phyloP scores from a whole-genome alignment of 2,888 invertebrate genomes.

The Raillietiella orientalis region DNA sequence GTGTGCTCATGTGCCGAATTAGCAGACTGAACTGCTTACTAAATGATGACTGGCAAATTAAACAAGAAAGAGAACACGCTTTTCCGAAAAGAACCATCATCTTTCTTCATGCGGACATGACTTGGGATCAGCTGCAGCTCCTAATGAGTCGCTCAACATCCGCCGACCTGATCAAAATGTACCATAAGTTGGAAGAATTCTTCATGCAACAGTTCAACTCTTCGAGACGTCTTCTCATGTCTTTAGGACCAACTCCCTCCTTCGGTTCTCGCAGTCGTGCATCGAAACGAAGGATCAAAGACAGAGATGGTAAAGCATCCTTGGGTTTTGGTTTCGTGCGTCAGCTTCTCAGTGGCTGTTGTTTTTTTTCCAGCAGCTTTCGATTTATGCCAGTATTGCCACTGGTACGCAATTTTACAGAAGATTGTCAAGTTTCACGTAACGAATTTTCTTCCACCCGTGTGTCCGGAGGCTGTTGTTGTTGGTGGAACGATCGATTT shows the following conservation, averaged over 20 bases:
- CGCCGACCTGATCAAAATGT: constrained; percentile 85
- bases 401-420: constrained; percentile 67
- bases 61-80: neutral
- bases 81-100: constrained; percentile 41
- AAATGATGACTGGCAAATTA: constrained; percentile 55
- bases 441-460: constrained; percentile 19
- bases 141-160: constrained; percentile 92
- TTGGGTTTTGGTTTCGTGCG: too few species aligned
- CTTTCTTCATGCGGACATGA: constrained; percentile 62
- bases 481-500: constrained; percentile 36
- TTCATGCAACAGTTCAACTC: constrained; percentile 63
- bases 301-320: too few species aligned
- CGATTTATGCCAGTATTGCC: constrained; percentile 37
- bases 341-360: too few species aligned
- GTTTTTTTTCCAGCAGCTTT: too few species aligned
- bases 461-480: constrained; percentile 20
- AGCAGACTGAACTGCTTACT: constrained; percentile 44
- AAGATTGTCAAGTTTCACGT: constrained; percentile 49
- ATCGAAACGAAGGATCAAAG: constrained; percentile 4
- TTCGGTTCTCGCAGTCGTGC: constrained; percentile 11
- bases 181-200: constrained; percentile 81
- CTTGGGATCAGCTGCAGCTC: constrained; percentile 85
- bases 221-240: constrained; percentile 34
- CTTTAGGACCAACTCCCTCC: constrained; percentile 25
- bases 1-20: constrained; percentile 63